These are phyloP conservation scores for Pyrochroa serraticornis DNA, from an alignment of 2,888 invertebrate species.

Conservation along the genomic window DNA sequence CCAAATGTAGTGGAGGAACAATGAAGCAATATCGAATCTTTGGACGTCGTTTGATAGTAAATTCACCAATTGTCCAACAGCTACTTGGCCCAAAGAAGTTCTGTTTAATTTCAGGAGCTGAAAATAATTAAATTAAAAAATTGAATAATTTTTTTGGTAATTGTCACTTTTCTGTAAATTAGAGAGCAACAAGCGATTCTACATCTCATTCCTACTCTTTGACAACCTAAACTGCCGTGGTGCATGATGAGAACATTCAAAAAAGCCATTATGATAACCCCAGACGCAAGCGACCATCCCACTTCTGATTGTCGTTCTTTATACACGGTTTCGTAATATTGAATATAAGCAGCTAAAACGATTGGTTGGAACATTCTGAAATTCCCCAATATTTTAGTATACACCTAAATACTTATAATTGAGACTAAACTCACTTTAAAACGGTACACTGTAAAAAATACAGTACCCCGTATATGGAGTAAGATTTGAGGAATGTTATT, in stretches of 20 bases:
- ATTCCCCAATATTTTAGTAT: conserved; percentile 8
- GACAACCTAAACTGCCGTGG: conserved; percentile 63
- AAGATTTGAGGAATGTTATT: conserved; percentile 66
- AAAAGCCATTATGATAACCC: conserved; percentile 66
- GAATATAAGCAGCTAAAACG: conserved; percentile 67
- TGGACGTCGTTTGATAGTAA: conserved; percentile 85
- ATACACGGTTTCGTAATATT: conserved; percentile 61
- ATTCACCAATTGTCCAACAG: conserved; percentile 83
- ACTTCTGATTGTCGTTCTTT: conserved; percentile 59
- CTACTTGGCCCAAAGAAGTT: conserved; percentile 78
- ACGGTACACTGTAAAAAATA: conserved; percentile 64
- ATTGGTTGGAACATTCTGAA: conserved; percentile 68
- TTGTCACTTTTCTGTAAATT: conserved; percentile 79
- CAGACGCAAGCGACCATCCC: conserved; percentile 72
- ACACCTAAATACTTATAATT: background rate
- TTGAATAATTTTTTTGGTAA: background rate
- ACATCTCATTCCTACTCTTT: conserved; percentile 77
- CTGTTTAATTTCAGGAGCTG: conserved; percentile 69
- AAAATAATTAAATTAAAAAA: conserved; percentile 25
- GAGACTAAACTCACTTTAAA: conserved; percentile 60
- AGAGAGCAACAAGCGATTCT: conserved; percentile 79
- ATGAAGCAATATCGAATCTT: conserved; percentile 75
- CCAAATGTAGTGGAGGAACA: conserved; percentile 79
- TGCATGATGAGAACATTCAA: conserved; percentile 69
- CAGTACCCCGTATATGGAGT: conserved; percentile 65